phyloP scores from a whole-genome alignment of 1,140 invertebrate species.

The Melitaea cinxia region DNA sequence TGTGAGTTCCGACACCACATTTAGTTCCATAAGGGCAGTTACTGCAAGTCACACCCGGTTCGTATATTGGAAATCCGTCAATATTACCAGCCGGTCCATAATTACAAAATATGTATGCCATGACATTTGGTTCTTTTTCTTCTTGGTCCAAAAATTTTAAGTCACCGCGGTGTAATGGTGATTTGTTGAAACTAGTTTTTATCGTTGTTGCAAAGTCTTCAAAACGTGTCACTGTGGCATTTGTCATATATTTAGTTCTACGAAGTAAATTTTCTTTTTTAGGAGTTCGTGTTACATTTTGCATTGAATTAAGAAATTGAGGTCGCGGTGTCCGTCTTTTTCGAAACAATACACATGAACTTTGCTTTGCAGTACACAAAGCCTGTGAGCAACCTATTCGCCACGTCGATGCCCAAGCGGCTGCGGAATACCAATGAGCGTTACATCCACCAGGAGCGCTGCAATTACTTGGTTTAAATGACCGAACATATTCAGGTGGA shows the following conservation, averaged over 20 bases:
- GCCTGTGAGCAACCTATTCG: slow-evolving; percentile 71
- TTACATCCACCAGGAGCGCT: slow-evolving; percentile 66
- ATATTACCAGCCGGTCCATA: slow-evolving; percentile 74
- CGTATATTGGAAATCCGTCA: slow-evolving; percentile 72
- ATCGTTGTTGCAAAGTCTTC: slow-evolving; percentile 50
- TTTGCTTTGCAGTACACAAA: slow-evolving; percentile 58
- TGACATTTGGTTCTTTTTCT: slow-evolving; percentile 52
- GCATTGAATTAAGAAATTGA: neutral
- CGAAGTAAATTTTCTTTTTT: slow-evolving; percentile 54
- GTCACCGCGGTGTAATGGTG: slow-evolving; percentile 58
- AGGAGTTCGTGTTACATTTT: slow-evolving; percentile 39
- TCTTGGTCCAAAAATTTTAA: slow-evolving; percentile 35
- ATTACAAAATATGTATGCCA: slow-evolving; percentile 72
- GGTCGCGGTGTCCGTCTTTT: slow-evolving; percentile 39
- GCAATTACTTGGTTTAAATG: slow-evolving; percentile 62
- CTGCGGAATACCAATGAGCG: slow-evolving; percentile 68
- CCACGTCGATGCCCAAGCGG: slow-evolving; percentile 73
- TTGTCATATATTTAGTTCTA: slow-evolving; percentile 57
- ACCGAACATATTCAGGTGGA: slow-evolving; percentile 63
- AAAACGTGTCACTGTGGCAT: slow-evolving; percentile 31
- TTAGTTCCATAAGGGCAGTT: slow-evolving; percentile 68
- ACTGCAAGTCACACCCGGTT: slow-evolving; percentile 58
- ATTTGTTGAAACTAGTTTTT: slow-evolving; percentile 36
- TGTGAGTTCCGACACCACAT: slow-evolving; percentile 62
- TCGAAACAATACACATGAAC: slow-evolving; percentile 59